phyloP scores from a whole-genome alignment of 1,140 invertebrate species.

The Hyphantria cunea region DNA sequence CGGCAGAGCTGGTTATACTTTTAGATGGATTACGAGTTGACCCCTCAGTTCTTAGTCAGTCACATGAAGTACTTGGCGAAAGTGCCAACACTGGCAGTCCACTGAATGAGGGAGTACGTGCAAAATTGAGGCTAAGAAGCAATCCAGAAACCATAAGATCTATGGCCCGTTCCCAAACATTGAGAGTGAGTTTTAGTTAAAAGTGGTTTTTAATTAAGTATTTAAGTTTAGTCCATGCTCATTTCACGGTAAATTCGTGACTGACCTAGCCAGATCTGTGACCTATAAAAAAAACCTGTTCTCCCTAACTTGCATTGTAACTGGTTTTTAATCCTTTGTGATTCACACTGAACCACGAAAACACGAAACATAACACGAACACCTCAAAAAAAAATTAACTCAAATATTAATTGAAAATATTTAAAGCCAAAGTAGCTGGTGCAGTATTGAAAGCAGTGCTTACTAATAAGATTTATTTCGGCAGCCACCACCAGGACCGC shows the following conservation, averaged over 20 bases:
- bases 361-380: no score
- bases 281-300: no score
- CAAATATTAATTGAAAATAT: no score
- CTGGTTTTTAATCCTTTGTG: no score
- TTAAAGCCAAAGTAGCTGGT: no score
- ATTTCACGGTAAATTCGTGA: background rate
- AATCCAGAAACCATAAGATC: slow-evolving; percentile 59
- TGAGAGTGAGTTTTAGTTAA: slow-evolving; percentile 56
- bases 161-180: slow-evolving; percentile 49
- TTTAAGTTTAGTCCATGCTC: background rate
- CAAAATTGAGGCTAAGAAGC: slow-evolving; percentile 84
- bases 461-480: slow-evolving; percentile 19
- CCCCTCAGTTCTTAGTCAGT: slow-evolving; percentile 56
- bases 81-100: slow-evolving; percentile 77
- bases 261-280: no score
- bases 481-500: slow-evolving; percentile 72
- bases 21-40: slow-evolving; percentile 73
- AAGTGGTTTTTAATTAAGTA: background rate
- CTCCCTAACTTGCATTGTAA: no score
- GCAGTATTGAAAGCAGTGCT: no score
- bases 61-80: slow-evolving; percentile 63
- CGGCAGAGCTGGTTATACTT: slow-evolving; percentile 65
- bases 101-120: slow-evolving; percentile 87
- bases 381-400: no score
- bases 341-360: no score